A percentile compares a stretch with the other conserved stretches of the same genome.
phyloP scores from a whole-genome alignment of 2,888 invertebrate genomes.

The Drosophila suboccidentalis region DNA sequence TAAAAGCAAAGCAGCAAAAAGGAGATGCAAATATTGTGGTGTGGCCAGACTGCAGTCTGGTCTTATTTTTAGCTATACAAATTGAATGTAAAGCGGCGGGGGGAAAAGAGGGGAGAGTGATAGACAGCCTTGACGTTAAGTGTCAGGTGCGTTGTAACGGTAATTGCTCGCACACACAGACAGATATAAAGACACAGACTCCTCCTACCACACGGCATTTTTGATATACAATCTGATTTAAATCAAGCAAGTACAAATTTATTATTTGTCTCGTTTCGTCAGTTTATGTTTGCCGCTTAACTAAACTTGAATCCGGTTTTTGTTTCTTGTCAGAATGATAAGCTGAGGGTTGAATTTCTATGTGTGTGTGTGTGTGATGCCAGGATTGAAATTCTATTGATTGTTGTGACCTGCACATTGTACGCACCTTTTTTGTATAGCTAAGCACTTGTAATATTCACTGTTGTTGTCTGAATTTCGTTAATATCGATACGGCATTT shows the following conservation, averaged over 20 bases:
- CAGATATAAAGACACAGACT: background rate
- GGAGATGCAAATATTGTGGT: conserved; percentile 55
- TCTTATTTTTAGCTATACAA: conserved; percentile 49
- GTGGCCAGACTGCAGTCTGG: conserved; percentile 42
- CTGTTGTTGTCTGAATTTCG: conserved; percentile 1
- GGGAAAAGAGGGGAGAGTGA: conserved; percentile 2
- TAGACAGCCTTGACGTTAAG: conserved; percentile 49
- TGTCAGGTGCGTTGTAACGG: conserved; percentile 55
- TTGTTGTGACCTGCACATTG: conserved; percentile 39
- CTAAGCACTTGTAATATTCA: conserved; percentile 24
- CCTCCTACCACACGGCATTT: conserved; percentile 12
- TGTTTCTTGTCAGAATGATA: conserved; percentile 38
- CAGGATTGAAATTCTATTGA: conserved; percentile 52
- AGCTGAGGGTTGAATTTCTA: conserved; percentile 53
- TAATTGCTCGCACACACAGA: conserved; percentile 28
- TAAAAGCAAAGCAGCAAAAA: conserved; percentile 14
- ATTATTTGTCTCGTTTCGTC: conserved; percentile 37
- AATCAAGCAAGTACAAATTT: conserved; percentile 41
- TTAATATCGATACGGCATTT: conserved; percentile 25
- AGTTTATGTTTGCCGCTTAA: conserved; percentile 44
- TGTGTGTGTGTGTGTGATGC: conserved; percentile 11
- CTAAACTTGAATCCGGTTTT: conserved; percentile 54
- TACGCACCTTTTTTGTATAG: conserved; percentile 41
- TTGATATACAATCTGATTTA: conserved; percentile 42
- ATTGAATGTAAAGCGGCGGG: conserved; percentile 24